Percentiles rank a stretch among this genome's conserved stretches.
phyloP scores from a whole-genome alignment of 2,888 invertebrate genomes.

The Nomada goodeniana region DNA sequence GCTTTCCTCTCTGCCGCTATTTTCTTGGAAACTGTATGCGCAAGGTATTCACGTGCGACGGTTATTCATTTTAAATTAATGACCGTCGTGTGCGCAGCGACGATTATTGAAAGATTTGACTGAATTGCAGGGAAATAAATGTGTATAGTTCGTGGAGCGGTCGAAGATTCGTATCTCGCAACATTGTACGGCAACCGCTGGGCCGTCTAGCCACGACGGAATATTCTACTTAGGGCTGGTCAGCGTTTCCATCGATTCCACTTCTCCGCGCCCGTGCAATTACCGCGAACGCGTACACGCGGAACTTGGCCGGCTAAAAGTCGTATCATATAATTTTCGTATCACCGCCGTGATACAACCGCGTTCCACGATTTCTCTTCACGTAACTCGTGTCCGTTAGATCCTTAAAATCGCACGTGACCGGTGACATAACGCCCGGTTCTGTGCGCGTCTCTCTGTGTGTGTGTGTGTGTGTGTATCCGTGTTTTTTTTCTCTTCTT shows the following conservation, averaged over 20 bases:
- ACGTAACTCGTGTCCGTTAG: slow-evolving; percentile 41
- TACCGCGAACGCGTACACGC: slow-evolving; percentile 27
- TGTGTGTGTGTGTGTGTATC: too few species aligned
- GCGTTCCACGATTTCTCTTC: slow-evolving; percentile 52
- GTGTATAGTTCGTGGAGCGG: too few species aligned
- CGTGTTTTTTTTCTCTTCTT: background rate
- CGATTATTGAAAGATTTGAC: too few species aligned
- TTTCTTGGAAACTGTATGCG: too few species aligned
- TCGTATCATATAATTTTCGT: slow-evolving; percentile 48
- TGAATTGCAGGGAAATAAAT: too few species aligned
- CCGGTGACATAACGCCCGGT: slow-evolving; percentile 41
- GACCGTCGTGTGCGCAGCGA: too few species aligned
- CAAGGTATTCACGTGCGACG: too few species aligned
- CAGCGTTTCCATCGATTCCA: slow-evolving; percentile 17
- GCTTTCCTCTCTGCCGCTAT: too few species aligned
- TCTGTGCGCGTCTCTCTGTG: background rate
- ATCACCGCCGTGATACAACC: slow-evolving; percentile 46
- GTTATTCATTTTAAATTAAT: too few species aligned
- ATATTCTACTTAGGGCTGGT: slow-evolving; percentile 37
- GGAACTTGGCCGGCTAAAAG: slow-evolving; percentile 36
- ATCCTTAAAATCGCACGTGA: slow-evolving; percentile 50
- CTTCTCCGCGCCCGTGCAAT: slow-evolving; percentile 17
- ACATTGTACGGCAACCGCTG: background rate
- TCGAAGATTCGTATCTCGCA: background rate
- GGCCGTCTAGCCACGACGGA: slow-evolving; percentile 3